These are phyloP conservation scores for Proteles cristata DNA, from an alignment of 2,113 vertebrate genomes.

Conservation along the genomic window DNA sequence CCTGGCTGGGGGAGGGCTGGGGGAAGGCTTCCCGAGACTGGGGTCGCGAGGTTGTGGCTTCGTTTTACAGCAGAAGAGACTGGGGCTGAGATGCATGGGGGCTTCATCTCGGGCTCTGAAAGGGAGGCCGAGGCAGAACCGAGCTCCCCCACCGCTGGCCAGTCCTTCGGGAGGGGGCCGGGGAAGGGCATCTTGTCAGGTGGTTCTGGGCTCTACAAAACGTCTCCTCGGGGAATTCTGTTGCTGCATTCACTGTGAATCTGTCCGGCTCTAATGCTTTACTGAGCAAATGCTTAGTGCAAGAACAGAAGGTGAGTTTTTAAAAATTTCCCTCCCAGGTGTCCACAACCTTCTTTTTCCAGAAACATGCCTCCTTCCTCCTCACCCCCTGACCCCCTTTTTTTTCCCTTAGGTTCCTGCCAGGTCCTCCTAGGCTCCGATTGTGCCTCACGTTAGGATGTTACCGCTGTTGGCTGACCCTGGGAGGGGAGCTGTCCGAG, in stretches of 20 bases:
- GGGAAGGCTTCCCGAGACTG: accelerated
- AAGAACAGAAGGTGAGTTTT: background rate
- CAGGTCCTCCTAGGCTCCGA: accelerated
- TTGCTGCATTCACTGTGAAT: accelerated
- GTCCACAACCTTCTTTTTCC: background rate
- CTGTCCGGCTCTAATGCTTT: background rate
- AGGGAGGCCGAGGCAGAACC: background rate
- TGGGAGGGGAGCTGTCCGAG: accelerated
- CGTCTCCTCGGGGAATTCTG: background rate
- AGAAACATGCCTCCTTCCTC: background rate
- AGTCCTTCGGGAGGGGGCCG: background rate
- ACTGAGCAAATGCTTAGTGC: background rate
- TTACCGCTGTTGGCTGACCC: accelerated
- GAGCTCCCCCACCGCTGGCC: background rate
- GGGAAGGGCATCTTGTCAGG: background rate
- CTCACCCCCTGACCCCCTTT: accelerated
- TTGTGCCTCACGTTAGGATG: accelerated
- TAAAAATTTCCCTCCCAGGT: background rate
- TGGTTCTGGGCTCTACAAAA: background rate
- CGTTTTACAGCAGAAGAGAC: background rate
- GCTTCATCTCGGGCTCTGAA: background rate
- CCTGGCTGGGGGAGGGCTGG: accelerated
- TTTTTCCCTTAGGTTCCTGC: accelerated
- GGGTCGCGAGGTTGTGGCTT: background rate
- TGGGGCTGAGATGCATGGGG: background rate